Evolutionary conservation across 2,888 invertebrate species (phyloP).

Genomic region (Machimus atricapillus): DNA sequence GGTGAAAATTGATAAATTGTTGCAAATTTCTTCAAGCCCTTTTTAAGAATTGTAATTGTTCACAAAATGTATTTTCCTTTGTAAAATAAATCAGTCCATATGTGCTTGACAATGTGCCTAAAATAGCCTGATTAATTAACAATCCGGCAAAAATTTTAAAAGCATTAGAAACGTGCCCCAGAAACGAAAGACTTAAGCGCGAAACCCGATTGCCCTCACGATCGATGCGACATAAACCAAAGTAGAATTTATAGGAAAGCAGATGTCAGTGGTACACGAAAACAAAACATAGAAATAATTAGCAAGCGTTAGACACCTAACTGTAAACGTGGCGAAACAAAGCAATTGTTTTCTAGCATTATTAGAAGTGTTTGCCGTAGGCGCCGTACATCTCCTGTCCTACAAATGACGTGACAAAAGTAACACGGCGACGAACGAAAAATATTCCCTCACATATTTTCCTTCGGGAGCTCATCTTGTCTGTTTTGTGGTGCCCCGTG

Average conservation of each 20-base stretch:
- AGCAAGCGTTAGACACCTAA: background rate
- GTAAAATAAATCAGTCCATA: background rate
- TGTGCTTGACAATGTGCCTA: background rate
- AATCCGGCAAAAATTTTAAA: background rate
- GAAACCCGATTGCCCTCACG: background rate
- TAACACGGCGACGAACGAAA: background rate
- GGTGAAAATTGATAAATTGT: no score
- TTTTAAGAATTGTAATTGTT: background rate
- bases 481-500: background rate
- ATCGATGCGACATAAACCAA: background rate
- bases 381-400: slow-evolving; percentile 1
- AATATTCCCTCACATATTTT: background rate
- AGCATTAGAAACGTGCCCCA: background rate
- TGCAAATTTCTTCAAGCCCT: background rate
- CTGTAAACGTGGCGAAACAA: background rate
- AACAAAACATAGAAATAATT: background rate
- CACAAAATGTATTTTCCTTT: background rate
- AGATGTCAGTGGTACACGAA: background rate
- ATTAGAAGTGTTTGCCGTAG: background rate
- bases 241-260: background rate
- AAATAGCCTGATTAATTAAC: background rate
- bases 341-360: background rate
- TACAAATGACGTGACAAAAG: slow-evolving; percentile 32
- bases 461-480: background rate
- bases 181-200: background rate